Base-by-base conservation (phyloP, 2,797 vertebrate species). In the Philypnodon macrostomus region DNA sequence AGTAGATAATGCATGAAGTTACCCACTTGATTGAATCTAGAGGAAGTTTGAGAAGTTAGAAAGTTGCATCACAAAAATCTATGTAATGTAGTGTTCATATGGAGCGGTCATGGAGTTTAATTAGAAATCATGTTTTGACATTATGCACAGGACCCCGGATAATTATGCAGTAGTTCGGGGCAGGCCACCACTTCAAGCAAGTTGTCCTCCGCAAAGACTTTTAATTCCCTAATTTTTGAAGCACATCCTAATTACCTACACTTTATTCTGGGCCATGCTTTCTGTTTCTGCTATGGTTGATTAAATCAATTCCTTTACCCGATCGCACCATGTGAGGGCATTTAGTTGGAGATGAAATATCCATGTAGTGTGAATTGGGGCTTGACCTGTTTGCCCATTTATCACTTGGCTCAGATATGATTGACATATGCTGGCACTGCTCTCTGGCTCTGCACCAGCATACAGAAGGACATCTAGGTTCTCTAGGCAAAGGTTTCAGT, bases 251-350 rank as follows among this genome's bases (percentile, higher is more conserved):
- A 80, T 82, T 79, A 80, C 77, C 49, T 31, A 30, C 2, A 9
- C 19, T 66, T 26, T 56, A 58, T 81, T 80, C 65, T 61, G 47
- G 21, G 57, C 46, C 46, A 52, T 52, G 63, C 46, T 73, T 70
- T 31, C 37, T 51, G 47, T 70, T 64, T 74, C 67, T 61, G 48
- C 21, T 41, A 37, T 5, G 24, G 33, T 11, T 73, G 71, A 83
- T 87, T 81, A 72, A 84, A 80, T 81, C 42, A 55, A 39, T 78
- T 79, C 47, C 46, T 67, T 72, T 75, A 40, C 37, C 57, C n/a
- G 53, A 83, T 84, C 73, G 46, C 57, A 64, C 45, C 37, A 57
- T 69, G 66, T 69, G 50, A 58, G 42, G 39, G n/a, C 35, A 44
- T 80, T 76, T 68, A 74, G 47, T 41, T 63, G 42, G 17, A 50